Percentiles rank a stretch among this genome's conserved stretches.
Conservation (phyloP, 2,888 invertebrate species). For the Hirtodrosophila histrioides region DNA sequence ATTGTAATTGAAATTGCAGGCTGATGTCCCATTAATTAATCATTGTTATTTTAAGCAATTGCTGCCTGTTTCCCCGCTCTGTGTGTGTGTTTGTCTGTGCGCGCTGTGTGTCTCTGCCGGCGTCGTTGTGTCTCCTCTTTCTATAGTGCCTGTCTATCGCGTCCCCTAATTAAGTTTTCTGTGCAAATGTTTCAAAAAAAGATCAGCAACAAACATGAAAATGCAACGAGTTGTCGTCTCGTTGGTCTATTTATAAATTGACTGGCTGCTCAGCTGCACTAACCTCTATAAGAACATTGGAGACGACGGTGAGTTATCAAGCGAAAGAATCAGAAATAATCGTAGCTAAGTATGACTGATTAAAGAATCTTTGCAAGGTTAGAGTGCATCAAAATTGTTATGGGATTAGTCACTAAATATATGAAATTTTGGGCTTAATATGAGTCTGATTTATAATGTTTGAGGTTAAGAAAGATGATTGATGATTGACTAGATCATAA, state of each 20-base stretch:
- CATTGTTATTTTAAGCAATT: slow-evolving; percentile 50
- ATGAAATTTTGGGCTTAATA: no score
- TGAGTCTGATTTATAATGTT: no score
- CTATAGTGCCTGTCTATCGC: slow-evolving; percentile 22
- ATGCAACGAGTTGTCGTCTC: slow-evolving; percentile 47
- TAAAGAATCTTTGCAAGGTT: no score
- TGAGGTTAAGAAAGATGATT: no score
- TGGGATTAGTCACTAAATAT: no score
- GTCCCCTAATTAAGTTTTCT: slow-evolving; percentile 55
- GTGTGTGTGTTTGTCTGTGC: slow-evolving; percentile 27
- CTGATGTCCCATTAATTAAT: slow-evolving; percentile 33
- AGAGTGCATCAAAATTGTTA: no score
- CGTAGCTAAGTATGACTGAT: no score
- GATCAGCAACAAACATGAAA: slow-evolving; percentile 48
- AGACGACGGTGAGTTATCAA: slow-evolving; percentile 49
- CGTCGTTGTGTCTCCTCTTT: slow-evolving; percentile 52
- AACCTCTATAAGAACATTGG: slow-evolving; percentile 18
- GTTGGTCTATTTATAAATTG: slow-evolving; percentile 64
- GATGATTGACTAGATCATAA: no score
- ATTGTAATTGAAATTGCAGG: slow-evolving; percentile 48
- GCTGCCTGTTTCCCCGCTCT: not conserved
- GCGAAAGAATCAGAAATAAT: not conserved
- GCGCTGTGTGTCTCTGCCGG: slow-evolving; percentile 37
- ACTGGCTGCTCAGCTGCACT: slow-evolving; percentile 23
- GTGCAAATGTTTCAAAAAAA: slow-evolving; percentile 51